Evolutionary conservation across 2,888 invertebrate genomes (phyloP), one percentile per base, ranked within the genome.

Genomic region (Ganaspis brasiliensis): DNA sequence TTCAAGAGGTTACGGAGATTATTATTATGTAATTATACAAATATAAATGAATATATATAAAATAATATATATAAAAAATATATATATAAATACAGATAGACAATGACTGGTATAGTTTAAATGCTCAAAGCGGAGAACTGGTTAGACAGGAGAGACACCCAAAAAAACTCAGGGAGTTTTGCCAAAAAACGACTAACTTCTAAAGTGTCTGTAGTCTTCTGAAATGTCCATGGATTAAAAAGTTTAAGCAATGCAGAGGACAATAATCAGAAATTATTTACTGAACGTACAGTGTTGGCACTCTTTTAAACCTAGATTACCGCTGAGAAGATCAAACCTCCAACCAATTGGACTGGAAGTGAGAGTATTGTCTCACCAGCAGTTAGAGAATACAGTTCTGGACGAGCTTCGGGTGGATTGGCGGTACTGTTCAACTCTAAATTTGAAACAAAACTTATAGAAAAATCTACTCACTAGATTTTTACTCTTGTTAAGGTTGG

Each of bases 191-290:
- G 49, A 49, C 14, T 49, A 49, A 49, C 49, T 14, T n/a, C 49
- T 49, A n/a, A 49, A 5, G 49, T 49, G n/a, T n/a, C 49, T 12
- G 49, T 49, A 5, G 14, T 49, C 0, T 49, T 49, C n/a, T 49
- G 49, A n/a, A 49, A 49, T n/a, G 49, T 49, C 16, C 49, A 49
- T 49, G 49, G 49, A 49, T n/a, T 49, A n/a, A 49, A n/a, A n/a
- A 49, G 14, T 49, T 49, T 49, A 1, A 5, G n/a, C n/a, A 49
- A 49, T n/a, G 49, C n/a, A 5, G 49, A 6, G n/a, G 5, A 8
- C 14, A n/a, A 49, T n/a, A n/a, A n/a, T n/a, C 14, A n/a, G n/a
- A n/a, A n/a, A 5, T n/a, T 49, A 5, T n/a, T n/a, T 49, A 49
- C 12, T n/a, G n/a, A 40, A 49, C 14, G 5, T n/a, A 49, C 49